Conservation (phyloP, 1,140 invertebrate species). For the Diuraphis noxia region DNA sequence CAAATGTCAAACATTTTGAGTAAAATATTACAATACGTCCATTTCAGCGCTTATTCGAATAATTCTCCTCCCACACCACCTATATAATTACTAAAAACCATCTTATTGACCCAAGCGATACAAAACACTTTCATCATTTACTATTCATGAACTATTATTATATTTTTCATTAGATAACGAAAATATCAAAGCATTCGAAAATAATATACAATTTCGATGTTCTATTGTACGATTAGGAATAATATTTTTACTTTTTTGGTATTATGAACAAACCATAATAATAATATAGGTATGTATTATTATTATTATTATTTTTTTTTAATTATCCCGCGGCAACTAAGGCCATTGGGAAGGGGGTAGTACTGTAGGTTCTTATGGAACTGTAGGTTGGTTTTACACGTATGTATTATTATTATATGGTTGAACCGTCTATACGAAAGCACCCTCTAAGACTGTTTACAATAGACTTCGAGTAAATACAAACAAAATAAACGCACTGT, state of each 20-base stretch:
- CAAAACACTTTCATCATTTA: not conserved
- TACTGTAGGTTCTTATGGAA: too few relatives aligned
- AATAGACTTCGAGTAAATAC: not conserved
- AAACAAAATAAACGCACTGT: not conserved
- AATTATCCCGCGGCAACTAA: too few relatives aligned
- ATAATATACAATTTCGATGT: not conserved
- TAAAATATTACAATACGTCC: not conserved
- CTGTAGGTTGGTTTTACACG: too few relatives aligned
- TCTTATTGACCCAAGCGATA: not conserved
- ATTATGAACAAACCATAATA: not conserved
- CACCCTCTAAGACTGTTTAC: not conserved
- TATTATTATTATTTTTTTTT: too few relatives aligned
- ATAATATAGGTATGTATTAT: too few relatives aligned
- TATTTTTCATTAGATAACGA: not conserved
- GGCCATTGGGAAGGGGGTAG: too few relatives aligned
- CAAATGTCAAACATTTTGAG: not conserved
- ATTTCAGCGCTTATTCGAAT: not conserved
- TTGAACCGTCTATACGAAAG: not conserved
- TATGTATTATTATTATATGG: not conserved
- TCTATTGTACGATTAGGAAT: too few relatives aligned
- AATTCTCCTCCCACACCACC: too few relatives aligned
- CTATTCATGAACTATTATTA: not conserved
- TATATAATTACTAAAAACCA: not conserved
- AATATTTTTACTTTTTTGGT: too few relatives aligned
- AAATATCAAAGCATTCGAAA: not conserved